These are phyloP conservation scores for Zaprionus kolodkinae DNA, from an alignment of 1,140 invertebrate genomes.

Conservation along the genomic window DNA sequence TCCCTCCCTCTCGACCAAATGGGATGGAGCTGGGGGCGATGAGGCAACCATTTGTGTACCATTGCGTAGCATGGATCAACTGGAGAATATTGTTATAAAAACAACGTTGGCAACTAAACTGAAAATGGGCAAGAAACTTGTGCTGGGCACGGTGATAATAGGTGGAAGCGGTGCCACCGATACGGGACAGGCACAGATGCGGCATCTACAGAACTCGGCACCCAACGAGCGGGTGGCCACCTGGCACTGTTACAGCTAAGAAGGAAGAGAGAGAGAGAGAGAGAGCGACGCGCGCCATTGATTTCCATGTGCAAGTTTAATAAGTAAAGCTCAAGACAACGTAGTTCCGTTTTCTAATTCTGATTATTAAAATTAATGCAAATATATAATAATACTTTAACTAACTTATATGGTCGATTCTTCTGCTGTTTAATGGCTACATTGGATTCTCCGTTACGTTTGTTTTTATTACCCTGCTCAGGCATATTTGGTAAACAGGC, in stretches of 20 bases:
- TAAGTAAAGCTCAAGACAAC: constrained; percentile 9
- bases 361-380: constrained; percentile 27
- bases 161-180: constrained; percentile 48
- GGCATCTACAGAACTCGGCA: constrained; percentile 51
- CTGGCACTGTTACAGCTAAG: constrained; percentile 74
- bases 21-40: constrained; percentile 84
- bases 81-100: constrained; percentile 68
- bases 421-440: constrained; percentile 44
- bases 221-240: constrained; percentile 66
- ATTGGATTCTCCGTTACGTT: constrained; percentile 44
- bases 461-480: constrained; percentile 49
- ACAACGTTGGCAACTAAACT: constrained; percentile 75
- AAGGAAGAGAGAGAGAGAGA: not conserved
- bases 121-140: constrained; percentile 86
- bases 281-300: constrained; percentile 25
- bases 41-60: constrained; percentile 80
- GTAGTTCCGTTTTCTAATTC: constrained; percentile 23
- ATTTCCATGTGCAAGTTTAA: constrained; percentile 18
- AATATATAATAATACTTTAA: not conserved
- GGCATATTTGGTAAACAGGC: constrained; percentile 23
- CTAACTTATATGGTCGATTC: constrained; percentile 49
- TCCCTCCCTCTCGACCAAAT: constrained; percentile 88
- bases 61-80: constrained; percentile 56
- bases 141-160: constrained; percentile 74
- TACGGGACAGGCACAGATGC: constrained; percentile 62